Evolutionary conservation across 2,888 invertebrate genomes (phyloP), one percentile per base, ranked within the genome.

Genomic region (Pilophorus perplexus): DNA sequence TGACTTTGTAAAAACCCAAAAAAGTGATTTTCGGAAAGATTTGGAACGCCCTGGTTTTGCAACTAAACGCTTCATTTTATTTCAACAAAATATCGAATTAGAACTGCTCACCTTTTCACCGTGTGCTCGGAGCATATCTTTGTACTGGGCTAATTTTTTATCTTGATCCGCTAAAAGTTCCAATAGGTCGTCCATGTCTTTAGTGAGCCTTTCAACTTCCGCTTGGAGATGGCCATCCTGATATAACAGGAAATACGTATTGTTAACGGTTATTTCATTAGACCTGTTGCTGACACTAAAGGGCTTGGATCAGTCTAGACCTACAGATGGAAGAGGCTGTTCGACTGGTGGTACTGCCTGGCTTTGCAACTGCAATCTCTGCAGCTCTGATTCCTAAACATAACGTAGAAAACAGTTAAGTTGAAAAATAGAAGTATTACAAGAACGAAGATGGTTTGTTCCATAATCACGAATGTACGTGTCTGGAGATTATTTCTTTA

Each of bases 101-200:
- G n/a, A n/a, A n/a, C n/a, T 14, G 18, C 27, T 67, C 64, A 81
- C 80, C 28, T 80, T 77, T 67, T 82, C 82, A 0, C 84, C 86
- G 22, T 84, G 78, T 0, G 81, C 78, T 12, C 78, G 71, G 22
- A 86, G 75, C 52, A 80, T 80, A 72, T 80, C 76, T 73, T 84
- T 87, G 77, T 87, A 90, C 57, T 83, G 80, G 48, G 79, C 80
- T 37, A 92, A 78, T 77, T 88, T 89, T 48, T 77, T 75, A 73
- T 87, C 96, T 81, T 97, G 95, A 76, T 97, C 93, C 0, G 92
- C 88, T 38, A 98, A 80, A 67, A 98, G 78, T 74, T 91, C 89
- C 65, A 98, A 78, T 69, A 98, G 78, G 78, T 97, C 95, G 72
- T 98, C 97, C 77, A 97, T 96, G 74, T 98, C 97, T 12, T 59